phyloP scores from a whole-genome alignment of 2,113 vertebrate genomes.

The Sphaerodactylus townsendi region DNA sequence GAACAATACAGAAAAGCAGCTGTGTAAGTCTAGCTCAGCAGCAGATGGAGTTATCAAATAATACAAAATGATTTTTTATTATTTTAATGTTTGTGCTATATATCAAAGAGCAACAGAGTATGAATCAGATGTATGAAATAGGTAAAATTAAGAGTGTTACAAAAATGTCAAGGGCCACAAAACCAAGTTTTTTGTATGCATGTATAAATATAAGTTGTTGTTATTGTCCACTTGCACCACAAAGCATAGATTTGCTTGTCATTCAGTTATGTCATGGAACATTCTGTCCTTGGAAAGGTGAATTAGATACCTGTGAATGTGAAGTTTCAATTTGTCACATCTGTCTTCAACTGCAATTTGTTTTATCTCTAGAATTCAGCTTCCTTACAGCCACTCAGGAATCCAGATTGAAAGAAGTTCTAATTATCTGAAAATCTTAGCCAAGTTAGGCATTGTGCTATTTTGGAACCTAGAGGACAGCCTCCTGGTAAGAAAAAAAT shows the following conservation, averaged over 20 bases:
- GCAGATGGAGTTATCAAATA: too few species aligned
- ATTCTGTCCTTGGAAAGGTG: background rate
- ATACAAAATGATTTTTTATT: too few species aligned
- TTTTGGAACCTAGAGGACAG: conserved; percentile 82
- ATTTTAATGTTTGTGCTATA: too few species aligned
- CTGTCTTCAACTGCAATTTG: fast-evolving
- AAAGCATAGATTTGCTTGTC: background rate
- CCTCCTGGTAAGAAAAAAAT: conserved; percentile 74
- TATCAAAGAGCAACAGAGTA: too few species aligned
- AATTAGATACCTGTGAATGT: background rate
- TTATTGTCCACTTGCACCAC: background rate
- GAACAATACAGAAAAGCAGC: too few species aligned
- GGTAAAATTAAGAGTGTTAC: too few species aligned
- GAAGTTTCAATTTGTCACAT: background rate
- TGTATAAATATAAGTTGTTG: background rate
- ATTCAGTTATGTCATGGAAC: background rate
- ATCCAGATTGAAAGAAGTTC: conserved; percentile 75
- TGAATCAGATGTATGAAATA: too few species aligned
- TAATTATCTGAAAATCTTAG: conserved; percentile 74
- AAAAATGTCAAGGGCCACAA: too few species aligned
- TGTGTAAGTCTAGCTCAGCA: too few species aligned
- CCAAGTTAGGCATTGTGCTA: conserved; percentile 81
- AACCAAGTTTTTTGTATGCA: too few species aligned
- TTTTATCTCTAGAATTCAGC: conserved; percentile 67
- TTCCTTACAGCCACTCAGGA: conserved; percentile 81